These are phyloP conservation scores for Yponomeuta cagnagella DNA, from an alignment of 2,888 invertebrate genomes.

Conservation along the genomic window DNA sequence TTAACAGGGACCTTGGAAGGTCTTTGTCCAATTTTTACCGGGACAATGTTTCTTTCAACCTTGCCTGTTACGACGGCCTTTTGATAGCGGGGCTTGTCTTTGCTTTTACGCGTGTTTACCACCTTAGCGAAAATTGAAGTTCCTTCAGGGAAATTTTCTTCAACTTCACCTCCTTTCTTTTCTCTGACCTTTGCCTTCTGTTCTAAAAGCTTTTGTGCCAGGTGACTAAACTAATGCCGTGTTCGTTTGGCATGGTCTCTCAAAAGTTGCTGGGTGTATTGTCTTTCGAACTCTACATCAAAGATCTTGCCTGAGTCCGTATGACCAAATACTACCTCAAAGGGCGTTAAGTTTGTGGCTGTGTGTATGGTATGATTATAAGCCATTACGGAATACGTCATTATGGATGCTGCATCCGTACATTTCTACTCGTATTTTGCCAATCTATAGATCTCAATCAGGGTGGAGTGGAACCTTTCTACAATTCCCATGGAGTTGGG, in stretches of 20 bases:
- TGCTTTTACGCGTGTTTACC: constrained; percentile 22
- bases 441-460: constrained; percentile 23
- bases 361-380: constrained; percentile 16
- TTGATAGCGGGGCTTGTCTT: constrained; percentile 22
- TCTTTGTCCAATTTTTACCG: constrained; percentile 19
- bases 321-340: constrained; percentile 21
- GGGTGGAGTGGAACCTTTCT: constrained; percentile 14
- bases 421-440: constrained; percentile 21
- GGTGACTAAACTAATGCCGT: constrained; percentile 21
- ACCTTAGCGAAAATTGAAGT: constrained; percentile 21
- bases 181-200: constrained; percentile 18
- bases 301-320: constrained; percentile 23
- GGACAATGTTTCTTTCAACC: constrained; percentile 19
- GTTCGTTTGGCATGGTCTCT: constrained; percentile 26
- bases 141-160: constrained; percentile 19
- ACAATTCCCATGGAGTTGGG: constrained; percentile 26
- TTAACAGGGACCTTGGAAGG: constrained; percentile 24
- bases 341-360: constrained; percentile 16
- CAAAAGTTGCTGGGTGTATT: constrained; percentile 26
- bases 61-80: constrained; percentile 17
- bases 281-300: constrained; percentile 24
- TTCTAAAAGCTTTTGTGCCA: constrained; percentile 20
- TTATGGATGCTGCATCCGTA: constrained; percentile 11
- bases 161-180: constrained; percentile 19
- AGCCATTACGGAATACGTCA: constrained; percentile 14